Conservation (phyloP, 2,888 invertebrate species). For the Drosophila putrida region DNA sequence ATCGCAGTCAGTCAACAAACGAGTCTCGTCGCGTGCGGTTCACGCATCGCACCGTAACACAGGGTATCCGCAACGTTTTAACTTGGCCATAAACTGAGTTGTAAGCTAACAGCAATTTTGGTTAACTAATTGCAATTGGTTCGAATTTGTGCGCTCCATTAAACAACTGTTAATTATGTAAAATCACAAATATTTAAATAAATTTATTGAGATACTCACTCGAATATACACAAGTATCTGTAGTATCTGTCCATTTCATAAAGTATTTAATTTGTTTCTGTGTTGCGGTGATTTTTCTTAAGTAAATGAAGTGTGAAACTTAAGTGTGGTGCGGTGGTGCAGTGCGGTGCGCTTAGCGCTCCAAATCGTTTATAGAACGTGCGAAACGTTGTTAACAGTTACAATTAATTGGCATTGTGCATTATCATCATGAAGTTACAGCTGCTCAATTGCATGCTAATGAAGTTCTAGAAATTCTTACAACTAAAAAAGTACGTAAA, state of each 20-base stretch:
- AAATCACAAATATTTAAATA: conserved; percentile 22
- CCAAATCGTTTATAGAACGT: conserved; percentile 67
- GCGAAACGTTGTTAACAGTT: conserved; percentile 53
- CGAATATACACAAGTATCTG: conserved; percentile 13
- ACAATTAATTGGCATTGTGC: conserved; percentile 43
- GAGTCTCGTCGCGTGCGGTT: conserved; percentile 66
- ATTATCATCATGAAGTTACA: conserved; percentile 43
- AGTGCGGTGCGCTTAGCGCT: conserved; percentile 49
- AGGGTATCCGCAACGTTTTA: conserved; percentile 21
- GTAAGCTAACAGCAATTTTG: conserved; percentile 21
- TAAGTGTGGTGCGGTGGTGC: conserved; percentile 35
- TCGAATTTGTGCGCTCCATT: conserved; percentile 40
- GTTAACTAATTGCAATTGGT: conserved; percentile 22
- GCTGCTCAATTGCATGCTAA: conserved; percentile 54
- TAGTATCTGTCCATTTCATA: conserved; percentile 1
- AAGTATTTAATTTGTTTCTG: conserved; percentile 14
- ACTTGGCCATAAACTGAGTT: conserved; percentile 26
- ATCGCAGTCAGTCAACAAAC: conserved; percentile 58
- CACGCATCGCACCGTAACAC: conserved; percentile 36
- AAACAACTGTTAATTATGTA: conserved; percentile 40
- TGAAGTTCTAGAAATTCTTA: conserved; percentile 29
- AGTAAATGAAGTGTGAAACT: conserved; percentile 25
- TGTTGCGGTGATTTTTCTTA: conserved; percentile 9
- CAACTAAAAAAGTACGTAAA: conserved; percentile 25
- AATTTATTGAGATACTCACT: conserved; percentile 11